phyloP scores from a whole-genome alignment of 2,888 invertebrate genomes.

The Atrina japonica region DNA sequence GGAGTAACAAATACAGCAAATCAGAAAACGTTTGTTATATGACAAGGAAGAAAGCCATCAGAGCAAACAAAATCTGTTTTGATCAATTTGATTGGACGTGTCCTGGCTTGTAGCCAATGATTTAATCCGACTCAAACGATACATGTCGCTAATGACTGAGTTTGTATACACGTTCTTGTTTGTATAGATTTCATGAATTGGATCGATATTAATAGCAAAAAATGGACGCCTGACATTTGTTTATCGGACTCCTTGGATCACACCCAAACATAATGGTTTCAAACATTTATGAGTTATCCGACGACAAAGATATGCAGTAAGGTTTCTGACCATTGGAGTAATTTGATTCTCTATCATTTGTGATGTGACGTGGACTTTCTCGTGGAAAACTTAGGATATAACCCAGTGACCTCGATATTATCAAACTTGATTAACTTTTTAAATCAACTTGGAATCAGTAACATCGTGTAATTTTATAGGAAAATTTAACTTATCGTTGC shows the following conservation, averaged over 20 bases:
- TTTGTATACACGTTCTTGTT: conserved; percentile 7
- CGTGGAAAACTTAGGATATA: too few species aligned
- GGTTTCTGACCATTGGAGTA: not conserved
- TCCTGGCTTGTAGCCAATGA: too few species aligned
- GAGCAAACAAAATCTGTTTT: not conserved
- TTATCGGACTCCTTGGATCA: not conserved
- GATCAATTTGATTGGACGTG: conserved; percentile 6
- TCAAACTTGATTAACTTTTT: too few species aligned
- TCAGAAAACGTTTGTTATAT: not conserved
- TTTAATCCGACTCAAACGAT: too few species aligned
- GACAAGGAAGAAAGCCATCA: not conserved
- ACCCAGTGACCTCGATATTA: too few species aligned
- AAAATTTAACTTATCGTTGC: too few species aligned
- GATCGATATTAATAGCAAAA: conserved; percentile 15
- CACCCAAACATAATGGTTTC: too few species aligned
- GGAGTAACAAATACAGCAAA: not conserved
- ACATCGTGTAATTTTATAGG: too few species aligned
- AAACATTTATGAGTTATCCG: too few species aligned
- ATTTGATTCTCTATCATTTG: not conserved
- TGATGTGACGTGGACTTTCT: not conserved
- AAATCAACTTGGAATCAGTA: too few species aligned
- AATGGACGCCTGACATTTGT: conserved; percentile 19
- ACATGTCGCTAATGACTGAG: conserved; percentile 26
- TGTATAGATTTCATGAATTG: conserved; percentile 1
- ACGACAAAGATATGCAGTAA: too few species aligned